Evolutionary conservation across 1,140 invertebrate species (phyloP).

Genomic region (Plutomurus gul): DNA sequence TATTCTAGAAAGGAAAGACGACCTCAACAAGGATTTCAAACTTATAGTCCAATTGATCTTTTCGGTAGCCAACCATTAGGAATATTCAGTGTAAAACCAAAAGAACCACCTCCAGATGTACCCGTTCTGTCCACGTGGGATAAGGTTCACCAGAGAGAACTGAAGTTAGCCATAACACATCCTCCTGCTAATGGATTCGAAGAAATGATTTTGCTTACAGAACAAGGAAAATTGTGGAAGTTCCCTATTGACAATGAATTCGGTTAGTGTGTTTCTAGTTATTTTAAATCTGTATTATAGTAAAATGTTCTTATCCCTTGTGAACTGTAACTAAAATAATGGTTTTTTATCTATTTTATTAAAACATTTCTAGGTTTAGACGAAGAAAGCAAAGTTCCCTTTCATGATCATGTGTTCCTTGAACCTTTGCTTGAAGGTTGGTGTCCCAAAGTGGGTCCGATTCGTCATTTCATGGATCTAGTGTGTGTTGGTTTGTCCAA

Average conservation of each 20-base stretch:
- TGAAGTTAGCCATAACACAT: slow-evolving; percentile 67
- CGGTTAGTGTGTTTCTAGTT: slow-evolving; percentile 64
- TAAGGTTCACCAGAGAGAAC: slow-evolving; percentile 66
- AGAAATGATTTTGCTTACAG: slow-evolving; percentile 92
- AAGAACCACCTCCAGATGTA: slow-evolving; percentile 40
- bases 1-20: slow-evolving; percentile 47
- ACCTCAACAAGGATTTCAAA: neutral
- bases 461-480: slow-evolving; percentile 96
- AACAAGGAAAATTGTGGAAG: slow-evolving; percentile 92
- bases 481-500: slow-evolving; percentile 92
- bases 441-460: slow-evolving; percentile 86
- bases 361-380: slow-evolving; percentile 67
- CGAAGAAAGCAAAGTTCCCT: slow-evolving; percentile 77
- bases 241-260: slow-evolving; percentile 98
- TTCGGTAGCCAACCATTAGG: slow-evolving; percentile 64
- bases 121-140: slow-evolving; percentile 67
- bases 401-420: slow-evolving; percentile 91
- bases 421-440: slow-evolving; percentile 81
- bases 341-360: slow-evolving; percentile 26
- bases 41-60: slow-evolving; percentile 59
- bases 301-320: too few relatives aligned
- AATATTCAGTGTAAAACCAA: slow-evolving; percentile 62
- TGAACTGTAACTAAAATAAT: neutral
- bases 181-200: slow-evolving; percentile 86
- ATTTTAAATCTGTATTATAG: neutral